Conservation (phyloP, 1,140 invertebrate species). For the Euura lappo region DNA sequence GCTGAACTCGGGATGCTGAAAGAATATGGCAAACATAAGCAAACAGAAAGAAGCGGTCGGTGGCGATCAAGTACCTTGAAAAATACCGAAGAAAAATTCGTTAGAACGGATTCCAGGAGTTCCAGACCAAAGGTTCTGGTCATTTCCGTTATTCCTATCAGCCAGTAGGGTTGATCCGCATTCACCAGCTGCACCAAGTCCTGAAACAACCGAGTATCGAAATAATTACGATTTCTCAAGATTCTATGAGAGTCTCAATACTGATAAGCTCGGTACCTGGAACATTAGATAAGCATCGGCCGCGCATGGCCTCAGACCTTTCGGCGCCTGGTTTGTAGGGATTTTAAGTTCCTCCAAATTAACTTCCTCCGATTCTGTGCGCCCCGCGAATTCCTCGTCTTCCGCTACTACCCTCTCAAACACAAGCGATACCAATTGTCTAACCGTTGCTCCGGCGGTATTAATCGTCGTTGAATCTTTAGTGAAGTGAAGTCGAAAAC, state of each 20-base stretch:
- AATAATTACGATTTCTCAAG: constrained; percentile 20
- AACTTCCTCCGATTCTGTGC: constrained; percentile 57
- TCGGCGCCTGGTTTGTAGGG: constrained; percentile 77
- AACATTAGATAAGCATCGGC: constrained; percentile 95
- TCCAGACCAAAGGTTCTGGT: constrained; percentile 96
- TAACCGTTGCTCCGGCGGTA: constrained; percentile 94
- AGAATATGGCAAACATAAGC: constrained; percentile 35
- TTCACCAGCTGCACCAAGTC: constrained; percentile 97
- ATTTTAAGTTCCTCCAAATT: constrained; percentile 82
- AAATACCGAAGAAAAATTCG: constrained; percentile 91
- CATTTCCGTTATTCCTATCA: constrained; percentile 95
- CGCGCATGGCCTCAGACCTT: constrained; percentile 85
- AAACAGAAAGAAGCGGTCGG: not conserved
- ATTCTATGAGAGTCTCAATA: too few relatives aligned
- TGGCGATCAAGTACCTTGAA: constrained; percentile 73
- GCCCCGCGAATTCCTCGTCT: constrained; percentile 61
- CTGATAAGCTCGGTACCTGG: constrained; percentile 68
- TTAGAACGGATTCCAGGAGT: constrained; percentile 90
- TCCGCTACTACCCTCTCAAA: constrained; percentile 92
- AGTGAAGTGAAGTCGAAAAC: constrained; percentile 93
- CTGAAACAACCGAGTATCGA: constrained; percentile 52
- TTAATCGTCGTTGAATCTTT: constrained; percentile 95
- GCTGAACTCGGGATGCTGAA: constrained; percentile 91
- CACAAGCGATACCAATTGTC: constrained; percentile 94
- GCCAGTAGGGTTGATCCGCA: constrained; percentile 94